Evolutionary conservation across 2,797 vertebrate genomes (phyloP).

Genomic region (Clamator glandarius): DNA sequence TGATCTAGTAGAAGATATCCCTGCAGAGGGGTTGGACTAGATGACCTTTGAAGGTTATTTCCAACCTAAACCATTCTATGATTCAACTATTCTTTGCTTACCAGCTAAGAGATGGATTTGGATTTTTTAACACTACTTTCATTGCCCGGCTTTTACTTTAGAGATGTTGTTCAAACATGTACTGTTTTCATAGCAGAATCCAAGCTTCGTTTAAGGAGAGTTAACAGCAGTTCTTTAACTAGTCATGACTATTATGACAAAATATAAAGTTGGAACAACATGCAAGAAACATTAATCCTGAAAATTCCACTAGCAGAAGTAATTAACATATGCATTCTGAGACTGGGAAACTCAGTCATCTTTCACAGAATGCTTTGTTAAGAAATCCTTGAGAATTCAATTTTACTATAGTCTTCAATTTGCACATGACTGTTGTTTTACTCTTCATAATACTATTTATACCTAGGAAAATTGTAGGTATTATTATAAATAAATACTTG

Average conservation of each 20-base stretch:
- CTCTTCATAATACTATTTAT: neutral
- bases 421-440: neutral
- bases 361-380: neutral
- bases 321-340: neutral
- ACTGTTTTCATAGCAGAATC: neutral
- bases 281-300: neutral
- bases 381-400: neutral
- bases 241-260: neutral
- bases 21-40: no score
- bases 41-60: no score
- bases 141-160: neutral
- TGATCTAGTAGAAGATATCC: no score
- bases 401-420: neutral
- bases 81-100: neutral
- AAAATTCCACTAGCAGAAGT: neutral
- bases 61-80: no score
- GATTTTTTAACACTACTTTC: neutral
- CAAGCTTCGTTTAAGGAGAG: neutral
- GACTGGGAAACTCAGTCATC: neutral
- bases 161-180: neutral
- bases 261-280: neutral
- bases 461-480: neutral
- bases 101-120: neutral
- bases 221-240: neutral
- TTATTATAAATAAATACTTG: neutral